phyloP scores from a whole-genome alignment of 2,888 invertebrate species.

The Epistrophe grossulariae region DNA sequence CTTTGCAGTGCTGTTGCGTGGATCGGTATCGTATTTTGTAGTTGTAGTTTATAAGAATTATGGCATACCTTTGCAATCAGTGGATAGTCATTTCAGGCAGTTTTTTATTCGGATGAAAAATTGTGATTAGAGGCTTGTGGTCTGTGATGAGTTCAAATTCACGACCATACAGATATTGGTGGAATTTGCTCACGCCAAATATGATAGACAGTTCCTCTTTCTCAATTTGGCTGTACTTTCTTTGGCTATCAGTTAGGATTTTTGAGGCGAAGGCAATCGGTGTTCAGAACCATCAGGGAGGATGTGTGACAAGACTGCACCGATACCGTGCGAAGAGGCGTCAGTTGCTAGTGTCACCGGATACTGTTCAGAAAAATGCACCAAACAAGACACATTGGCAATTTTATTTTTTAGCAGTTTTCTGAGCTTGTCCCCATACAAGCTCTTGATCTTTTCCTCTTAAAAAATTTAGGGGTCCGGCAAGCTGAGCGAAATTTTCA shows the following conservation, averaged over 20 bases:
- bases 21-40: conserved; percentile 66
- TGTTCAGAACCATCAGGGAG: conserved; percentile 79
- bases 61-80: conserved; percentile 60
- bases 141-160: conserved; percentile 59
- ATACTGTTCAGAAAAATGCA: no score
- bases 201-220: not conserved
- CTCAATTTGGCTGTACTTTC: conserved; percentile 13
- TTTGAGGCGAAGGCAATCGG: conserved; percentile 11
- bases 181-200: conserved; percentile 48
- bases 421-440: no score
- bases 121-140: conserved; percentile 50
- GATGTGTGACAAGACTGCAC: conserved; percentile 78
- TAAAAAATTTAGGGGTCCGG: no score
- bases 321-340: conserved; percentile 65
- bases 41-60: conserved; percentile 43
- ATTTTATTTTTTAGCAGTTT: conserved; percentile 71
- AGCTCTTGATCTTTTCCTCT: conserved; percentile 44
- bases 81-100: conserved; percentile 62
- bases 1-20: conserved; percentile 68
- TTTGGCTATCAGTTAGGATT: not conserved
- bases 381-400: no score
- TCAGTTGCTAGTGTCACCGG: not conserved
- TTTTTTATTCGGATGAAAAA: conserved; percentile 62
- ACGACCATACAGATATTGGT: conserved; percentile 15
- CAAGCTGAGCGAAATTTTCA: not conserved